Evolutionary conservation across 2,888 invertebrate species (phyloP).

Genomic region (Scaeva pyrastri): DNA sequence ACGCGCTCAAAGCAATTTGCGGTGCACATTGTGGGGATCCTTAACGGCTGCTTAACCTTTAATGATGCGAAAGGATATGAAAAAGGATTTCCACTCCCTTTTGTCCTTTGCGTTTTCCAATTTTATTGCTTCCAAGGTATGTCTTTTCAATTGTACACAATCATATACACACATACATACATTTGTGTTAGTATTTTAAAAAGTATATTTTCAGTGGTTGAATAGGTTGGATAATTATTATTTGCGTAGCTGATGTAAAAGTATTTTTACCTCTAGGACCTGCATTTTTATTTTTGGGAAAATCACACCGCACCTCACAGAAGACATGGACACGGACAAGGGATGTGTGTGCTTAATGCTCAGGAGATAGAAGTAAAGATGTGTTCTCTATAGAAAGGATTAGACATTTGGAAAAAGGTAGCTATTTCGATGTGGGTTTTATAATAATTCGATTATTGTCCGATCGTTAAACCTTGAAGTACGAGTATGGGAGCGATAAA

Average conservation of each 20-base stretch:
- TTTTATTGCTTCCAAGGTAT: conserved; percentile 23
- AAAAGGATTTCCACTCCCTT: conserved; percentile 53
- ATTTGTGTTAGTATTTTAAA: background rate
- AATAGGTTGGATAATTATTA: conserved; percentile 68
- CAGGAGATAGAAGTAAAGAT: too few species aligned
- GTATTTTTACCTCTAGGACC: conserved; percentile 28
- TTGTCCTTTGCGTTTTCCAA: conserved; percentile 11
- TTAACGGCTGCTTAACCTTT: conserved; percentile 75
- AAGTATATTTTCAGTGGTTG: conserved; percentile 39
- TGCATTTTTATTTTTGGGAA: conserved; percentile 34
- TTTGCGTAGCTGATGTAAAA: conserved; percentile 50
- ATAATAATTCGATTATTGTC: conserved; percentile 58
- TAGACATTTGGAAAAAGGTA: conserved; percentile 28
- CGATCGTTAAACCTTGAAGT: conserved; percentile 63
- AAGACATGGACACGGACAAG: background rate
- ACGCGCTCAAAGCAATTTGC: conserved; percentile 71
- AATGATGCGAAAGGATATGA: conserved; percentile 67
- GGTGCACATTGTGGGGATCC: conserved; percentile 75
- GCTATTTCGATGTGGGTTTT: conserved; percentile 25
- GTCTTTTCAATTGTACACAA: conserved; percentile 8
- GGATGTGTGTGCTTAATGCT: background rate
- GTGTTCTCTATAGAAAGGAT: conserved; percentile 49
- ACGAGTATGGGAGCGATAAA: conserved; percentile 40
- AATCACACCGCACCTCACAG: background rate
- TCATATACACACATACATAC: too few species aligned